These are phyloP conservation scores for Tachysurus fulvidraco DNA, from an alignment of 2,113 vertebrate genomes.

Conservation along the genomic window DNA sequence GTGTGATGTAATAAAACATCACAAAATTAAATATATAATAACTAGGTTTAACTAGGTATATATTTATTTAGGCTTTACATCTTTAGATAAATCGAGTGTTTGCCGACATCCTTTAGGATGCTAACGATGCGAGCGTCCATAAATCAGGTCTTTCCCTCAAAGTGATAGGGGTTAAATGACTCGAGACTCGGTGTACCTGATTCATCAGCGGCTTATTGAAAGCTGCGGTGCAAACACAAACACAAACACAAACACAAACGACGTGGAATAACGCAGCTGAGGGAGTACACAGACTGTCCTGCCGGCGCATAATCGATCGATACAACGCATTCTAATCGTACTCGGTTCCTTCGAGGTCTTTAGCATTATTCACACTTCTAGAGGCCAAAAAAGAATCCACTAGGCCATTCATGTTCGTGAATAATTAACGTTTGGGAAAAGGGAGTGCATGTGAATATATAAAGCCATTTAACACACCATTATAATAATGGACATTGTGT, in stretches of 20 bases:
- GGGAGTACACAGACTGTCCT: not conserved
- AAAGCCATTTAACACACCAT: conserved; percentile 65
- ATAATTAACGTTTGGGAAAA: conserved; percentile 66
- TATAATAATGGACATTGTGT: conserved; percentile 64
- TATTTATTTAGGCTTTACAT: too few relatives aligned
- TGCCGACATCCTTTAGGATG: not conserved
- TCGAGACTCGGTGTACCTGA: not conserved
- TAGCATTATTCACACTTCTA: conserved; percentile 24
- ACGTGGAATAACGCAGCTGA: not conserved
- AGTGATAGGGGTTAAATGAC: not conserved
- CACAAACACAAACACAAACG: not conserved
- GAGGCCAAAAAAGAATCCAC: conserved; percentile 12
- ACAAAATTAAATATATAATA: not conserved
- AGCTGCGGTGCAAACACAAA: not conserved
- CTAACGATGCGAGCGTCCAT: not conserved
- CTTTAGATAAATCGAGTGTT: not conserved
- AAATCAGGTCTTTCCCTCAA: conserved; percentile 18
- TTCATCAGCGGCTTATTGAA: not conserved
- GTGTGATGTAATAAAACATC: not conserved
- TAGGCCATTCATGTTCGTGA: conserved; percentile 72
- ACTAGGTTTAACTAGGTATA: not conserved
- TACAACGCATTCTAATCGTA: not conserved
- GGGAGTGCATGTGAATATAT: conserved; percentile 55
- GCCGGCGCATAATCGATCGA: not conserved
- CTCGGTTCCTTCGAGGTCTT: not conserved